These are phyloP conservation scores for Peromyscus leucopus DNA, from an alignment of 2,113 vertebrate species.

Conservation along the genomic window DNA sequence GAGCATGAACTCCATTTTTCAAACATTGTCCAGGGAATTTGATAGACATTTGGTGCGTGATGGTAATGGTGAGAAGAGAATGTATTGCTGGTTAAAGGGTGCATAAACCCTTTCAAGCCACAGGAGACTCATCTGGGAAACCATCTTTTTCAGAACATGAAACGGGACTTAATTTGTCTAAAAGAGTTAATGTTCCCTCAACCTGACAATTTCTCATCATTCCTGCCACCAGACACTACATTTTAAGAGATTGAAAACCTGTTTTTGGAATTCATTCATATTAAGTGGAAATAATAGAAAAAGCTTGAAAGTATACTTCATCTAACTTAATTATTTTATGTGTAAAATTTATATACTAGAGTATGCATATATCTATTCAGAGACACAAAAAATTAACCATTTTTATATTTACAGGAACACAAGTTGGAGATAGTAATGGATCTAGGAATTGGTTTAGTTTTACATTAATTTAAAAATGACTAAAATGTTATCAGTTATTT, in stretches of 20 bases:
- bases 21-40: slow-evolving; percentile 48
- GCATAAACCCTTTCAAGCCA: slow-evolving; percentile 31
- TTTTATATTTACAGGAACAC: background rate
- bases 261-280: slow-evolving; percentile 25
- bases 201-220: slow-evolving; percentile 40
- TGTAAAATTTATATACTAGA: background rate
- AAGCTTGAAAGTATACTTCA: slow-evolving; percentile 12
- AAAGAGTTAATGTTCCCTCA: slow-evolving; percentile 65
- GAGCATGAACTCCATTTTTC: slow-evolving; percentile 51
- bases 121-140: slow-evolving; percentile 35
- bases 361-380: background rate
- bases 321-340: background rate
- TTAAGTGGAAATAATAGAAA: background rate
- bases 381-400: background rate
- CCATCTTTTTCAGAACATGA: slow-evolving; percentile 63
- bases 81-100: slow-evolving; percentile 31
- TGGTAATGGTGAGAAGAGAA: slow-evolving; percentile 53
- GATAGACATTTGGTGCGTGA: slow-evolving; percentile 28
- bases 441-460: slow-evolving; percentile 32
- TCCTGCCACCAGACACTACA: slow-evolving; percentile 29
- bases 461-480: slow-evolving; percentile 35
- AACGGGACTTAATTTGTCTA: slow-evolving; percentile 50
- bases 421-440: background rate
- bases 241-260: slow-evolving; percentile 52
- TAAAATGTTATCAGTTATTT: slow-evolving; percentile 48